Conservation (phyloP, 2,797 vertebrate species). For the Pogoniulus pusillus region DNA sequence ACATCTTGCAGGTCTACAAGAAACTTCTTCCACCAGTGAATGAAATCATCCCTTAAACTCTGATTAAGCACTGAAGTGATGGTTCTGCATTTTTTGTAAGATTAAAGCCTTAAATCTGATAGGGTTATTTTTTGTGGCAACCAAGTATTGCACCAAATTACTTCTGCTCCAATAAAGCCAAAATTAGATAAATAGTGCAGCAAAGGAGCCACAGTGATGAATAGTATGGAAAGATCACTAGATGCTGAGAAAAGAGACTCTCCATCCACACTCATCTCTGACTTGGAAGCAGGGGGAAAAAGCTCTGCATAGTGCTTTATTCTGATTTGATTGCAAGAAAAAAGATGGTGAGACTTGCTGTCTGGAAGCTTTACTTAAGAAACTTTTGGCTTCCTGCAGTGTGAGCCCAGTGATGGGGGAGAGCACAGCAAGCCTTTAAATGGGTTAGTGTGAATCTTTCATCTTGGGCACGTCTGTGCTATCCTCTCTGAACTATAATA, state of each 20-base stretch:
- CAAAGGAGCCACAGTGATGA: not conserved
- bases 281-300: not conserved
- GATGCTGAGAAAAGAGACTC: not conserved
- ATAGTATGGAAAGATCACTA: not conserved
- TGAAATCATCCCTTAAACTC: not conserved
- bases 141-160: not conserved
- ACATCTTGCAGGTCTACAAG: not conserved
- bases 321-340: not conserved
- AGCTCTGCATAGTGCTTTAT: not conserved
- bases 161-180: not conserved
- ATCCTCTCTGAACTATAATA: not conserved
- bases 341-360: not conserved
- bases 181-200: conserved; percentile 3
- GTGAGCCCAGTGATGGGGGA: not conserved
- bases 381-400: not conserved
- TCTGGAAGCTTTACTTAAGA: not conserved
- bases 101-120: not conserved
- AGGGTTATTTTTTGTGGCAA: not conserved
- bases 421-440: not conserved
- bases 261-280: not conserved
- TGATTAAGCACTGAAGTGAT: not conserved
- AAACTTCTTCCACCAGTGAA: not conserved
- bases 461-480: not conserved
- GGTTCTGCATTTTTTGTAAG: not conserved
- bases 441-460: not conserved